Conservation (phyloP, 2,888 invertebrate species). For the Steinernema hermaphroditum region DNA sequence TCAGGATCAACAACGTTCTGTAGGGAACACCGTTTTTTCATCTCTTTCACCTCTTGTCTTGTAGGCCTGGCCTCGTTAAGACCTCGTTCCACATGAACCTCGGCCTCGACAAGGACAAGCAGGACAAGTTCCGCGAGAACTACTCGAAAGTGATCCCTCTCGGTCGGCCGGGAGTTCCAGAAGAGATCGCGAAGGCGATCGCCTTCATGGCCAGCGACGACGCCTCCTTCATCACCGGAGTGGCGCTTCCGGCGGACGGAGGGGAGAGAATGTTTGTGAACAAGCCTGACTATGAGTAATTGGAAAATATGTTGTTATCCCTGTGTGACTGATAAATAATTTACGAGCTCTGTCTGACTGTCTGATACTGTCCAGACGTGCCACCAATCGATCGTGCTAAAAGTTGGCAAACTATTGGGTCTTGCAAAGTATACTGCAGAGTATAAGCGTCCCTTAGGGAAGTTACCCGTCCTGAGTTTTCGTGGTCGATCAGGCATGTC, state of each 20-base stretch:
- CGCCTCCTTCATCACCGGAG: conserved; percentile 20
- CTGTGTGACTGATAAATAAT: too few species aligned
- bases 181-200: conserved; percentile 10
- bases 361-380: too few species aligned
- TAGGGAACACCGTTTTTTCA: neutral
- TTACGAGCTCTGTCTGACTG: too few species aligned
- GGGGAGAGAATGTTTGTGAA: neutral
- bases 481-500: too few species aligned
- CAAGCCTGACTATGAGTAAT: conserved; percentile 8
- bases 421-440: too few species aligned
- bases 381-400: too few species aligned
- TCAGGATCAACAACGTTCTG: conserved; percentile 32
- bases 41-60: neutral
- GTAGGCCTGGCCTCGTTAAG: neutral
- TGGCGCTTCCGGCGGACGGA: neutral
- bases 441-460: too few species aligned
- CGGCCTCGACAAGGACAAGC: neutral
- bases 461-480: too few species aligned
- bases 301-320: too few species aligned
- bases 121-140: neutral
- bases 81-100: neutral
- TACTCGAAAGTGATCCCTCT: neutral
- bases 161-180: neutral
- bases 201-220: conserved; percentile 2
- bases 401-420: too few species aligned